phyloP scores from a whole-genome alignment of 1,140 invertebrate species.

The Atta cephalotes region DNA sequence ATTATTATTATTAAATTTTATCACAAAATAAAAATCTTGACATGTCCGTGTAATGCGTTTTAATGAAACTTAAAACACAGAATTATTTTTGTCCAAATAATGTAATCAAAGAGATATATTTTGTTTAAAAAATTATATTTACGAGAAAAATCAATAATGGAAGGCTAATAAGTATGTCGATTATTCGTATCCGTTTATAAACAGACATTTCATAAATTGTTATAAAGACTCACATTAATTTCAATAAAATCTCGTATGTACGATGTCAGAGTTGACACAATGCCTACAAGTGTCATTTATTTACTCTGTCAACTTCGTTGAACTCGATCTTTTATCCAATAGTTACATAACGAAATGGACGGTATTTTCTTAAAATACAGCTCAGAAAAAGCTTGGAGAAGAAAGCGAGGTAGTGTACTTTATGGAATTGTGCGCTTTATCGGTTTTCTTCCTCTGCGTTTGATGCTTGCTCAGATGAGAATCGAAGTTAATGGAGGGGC shows the following conservation, averaged over 20 bases:
- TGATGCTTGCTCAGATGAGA: constrained; percentile 69
- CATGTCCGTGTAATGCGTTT: too few relatives aligned
- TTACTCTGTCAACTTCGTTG: constrained; percentile 17
- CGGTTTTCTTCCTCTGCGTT: constrained; percentile 40
- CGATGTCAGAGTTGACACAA: background rate
- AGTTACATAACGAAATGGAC: constrained; percentile 21
- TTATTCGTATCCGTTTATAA: background rate
- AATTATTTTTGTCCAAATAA: too few relatives aligned
- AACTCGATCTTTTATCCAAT: background rate
- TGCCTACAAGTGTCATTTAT: constrained; percentile 3
- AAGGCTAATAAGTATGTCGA: background rate
- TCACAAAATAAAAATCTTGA: background rate
- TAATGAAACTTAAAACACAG: too few relatives aligned
- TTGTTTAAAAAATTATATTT: too few relatives aligned
- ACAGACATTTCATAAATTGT: background rate
- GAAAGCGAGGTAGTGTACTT: constrained; percentile 16
- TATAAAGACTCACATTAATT: background rate
- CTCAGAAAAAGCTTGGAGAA: background rate
- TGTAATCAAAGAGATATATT: too few relatives aligned
- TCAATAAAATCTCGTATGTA: background rate
- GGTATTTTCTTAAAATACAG: background rate
- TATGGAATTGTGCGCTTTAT: constrained; percentile 45
- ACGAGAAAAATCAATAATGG: too few relatives aligned
- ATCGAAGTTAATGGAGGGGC: constrained; percentile 73
- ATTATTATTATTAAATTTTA: background rate